Percentiles rank a stretch among this genome's conserved stretches.
These are phyloP conservation scores for Drosophila pruinosa DNA, from an alignment of 1,140 invertebrate genomes.

Conservation along the genomic window DNA sequence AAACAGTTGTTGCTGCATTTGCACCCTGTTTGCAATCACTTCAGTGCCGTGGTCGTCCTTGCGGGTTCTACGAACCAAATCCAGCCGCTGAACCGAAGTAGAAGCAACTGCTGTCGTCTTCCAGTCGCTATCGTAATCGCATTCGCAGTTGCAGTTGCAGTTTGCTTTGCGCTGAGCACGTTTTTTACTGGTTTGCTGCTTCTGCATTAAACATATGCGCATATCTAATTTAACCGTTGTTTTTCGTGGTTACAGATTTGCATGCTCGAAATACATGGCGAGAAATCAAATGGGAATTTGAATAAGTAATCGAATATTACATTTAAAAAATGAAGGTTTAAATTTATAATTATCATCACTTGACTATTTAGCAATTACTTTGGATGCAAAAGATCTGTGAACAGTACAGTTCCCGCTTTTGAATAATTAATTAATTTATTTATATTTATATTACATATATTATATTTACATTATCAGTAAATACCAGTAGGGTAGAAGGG, in stretches of 20 bases:
- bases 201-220: constrained; percentile 67
- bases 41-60: constrained; percentile 56
- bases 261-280: constrained; percentile 25
- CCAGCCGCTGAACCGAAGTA: background rate
- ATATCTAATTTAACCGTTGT: constrained; percentile 73
- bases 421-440: background rate
- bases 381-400: too few relatives aligned
- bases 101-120: background rate
- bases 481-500: too few relatives aligned
- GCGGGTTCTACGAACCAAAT: constrained; percentile 39
- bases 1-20: constrained; percentile 61
- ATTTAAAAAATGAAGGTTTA: too few relatives aligned
- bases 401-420: too few relatives aligned
- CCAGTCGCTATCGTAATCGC: background rate
- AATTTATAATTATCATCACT: too few relatives aligned
- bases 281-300: too few relatives aligned
- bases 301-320: too few relatives aligned
- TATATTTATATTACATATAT: too few relatives aligned
- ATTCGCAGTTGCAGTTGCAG: constrained; percentile 21
- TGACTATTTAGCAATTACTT: too few relatives aligned
- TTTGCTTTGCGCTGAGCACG: constrained; percentile 10
- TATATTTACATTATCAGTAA: too few relatives aligned
- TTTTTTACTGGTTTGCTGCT: constrained; percentile 13
- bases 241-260: constrained; percentile 62
- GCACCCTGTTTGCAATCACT: constrained; percentile 73